Base-by-base conservation (phyloP, 1,140 invertebrate species). In the Drosophila ironensis region DNA sequence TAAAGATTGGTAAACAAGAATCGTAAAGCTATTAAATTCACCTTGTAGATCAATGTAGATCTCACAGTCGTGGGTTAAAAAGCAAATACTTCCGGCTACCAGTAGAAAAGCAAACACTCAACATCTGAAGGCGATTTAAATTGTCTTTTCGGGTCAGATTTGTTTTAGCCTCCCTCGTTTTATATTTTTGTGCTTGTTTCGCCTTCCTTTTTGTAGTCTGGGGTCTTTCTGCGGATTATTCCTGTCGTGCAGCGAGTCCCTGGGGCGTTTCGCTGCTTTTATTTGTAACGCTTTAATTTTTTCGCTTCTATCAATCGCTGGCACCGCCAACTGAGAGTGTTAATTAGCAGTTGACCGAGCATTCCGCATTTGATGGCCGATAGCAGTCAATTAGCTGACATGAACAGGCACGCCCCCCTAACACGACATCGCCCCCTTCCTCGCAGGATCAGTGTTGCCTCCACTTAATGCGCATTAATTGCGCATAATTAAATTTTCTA, bases 401-500 rank as follows among this genome's bases (percentile, higher is more conserved):
- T 61, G 50, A 61, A 77, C 78, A 46, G 67, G 50, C 40, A 37
- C 56, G 46, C 48, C 52, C 35, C n/a, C 9, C 6, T n/a, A 28
- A 52, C 30, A 33, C 12, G 41, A 19, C 16, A 4, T n/a, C 14
- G 8, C 16, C 19, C 35, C 3, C 16, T 9, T 6, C 8, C 1
- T 37, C 8, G 69, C 45, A n/a, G n/a, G n/a, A n/a, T n/a, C n/a
- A n/a, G n/a, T 72, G 61, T 73, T 73, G 63, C 56, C 42, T 78
- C 57, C 70, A 78, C 59, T 78, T 80, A 78, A 78, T 72, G 75
- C 75, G 75, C 70, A 78, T 78, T 78, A 78, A 78, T 78, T 80
- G 70, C 75, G 75, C 75, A 80, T 78, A 78, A 78, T 78, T 78
- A 80, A 78, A 80, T 78, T 78, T 78, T 61, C 70, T 70, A 78